Evolutionary conservation across 2,888 invertebrate genomes (phyloP), one percentile per base, ranked within the genome.

Genomic region (Diplazon laetatorius): DNA sequence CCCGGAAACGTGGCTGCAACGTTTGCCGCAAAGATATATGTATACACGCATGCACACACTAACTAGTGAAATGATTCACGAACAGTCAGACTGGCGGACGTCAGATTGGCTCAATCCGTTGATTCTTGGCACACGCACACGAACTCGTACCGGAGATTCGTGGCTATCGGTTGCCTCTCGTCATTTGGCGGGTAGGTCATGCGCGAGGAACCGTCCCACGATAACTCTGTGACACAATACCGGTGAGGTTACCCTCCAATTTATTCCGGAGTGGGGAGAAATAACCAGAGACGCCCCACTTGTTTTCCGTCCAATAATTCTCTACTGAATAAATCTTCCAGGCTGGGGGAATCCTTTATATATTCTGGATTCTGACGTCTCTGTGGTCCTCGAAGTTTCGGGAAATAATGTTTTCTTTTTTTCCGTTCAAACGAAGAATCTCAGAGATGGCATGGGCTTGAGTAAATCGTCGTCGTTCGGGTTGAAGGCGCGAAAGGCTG

Each of bases 251-350:
- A 35, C 44, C 39, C 44, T 30, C 9, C 50, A 74, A 73, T 74
- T 78, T 46, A 60, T 59, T 57, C 39, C 16, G 39, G 70, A 48
- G 6, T 30, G 30, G 35, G 25, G 35, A 14, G 76, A 46, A 37
- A 48, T n/a, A n/a, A n/a, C n/a, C 46, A 46, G 62, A 70, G 20
- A 59, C 62, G 60, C 65, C 65, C 70, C 44, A 63, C 59, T 50
- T 50, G 65, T 30, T 78, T 69, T 59, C 78, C 25, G 63, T 73
- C 63, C 73, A 39, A 50, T 69, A 57, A 78, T 73, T 78, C 22
- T 52, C 55, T 39, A n/a, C 22, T 22, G 57, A 42, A 73, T 70
- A 73, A 74, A 78, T 74, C 60, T n/a, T n/a, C 42, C 1, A 14
- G 30, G 44, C 20, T 16, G 18, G 59, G 30, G 60, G 39, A 30